Conservation (phyloP, 2,797 vertebrate species). For the Danio aesculapii region DNA sequence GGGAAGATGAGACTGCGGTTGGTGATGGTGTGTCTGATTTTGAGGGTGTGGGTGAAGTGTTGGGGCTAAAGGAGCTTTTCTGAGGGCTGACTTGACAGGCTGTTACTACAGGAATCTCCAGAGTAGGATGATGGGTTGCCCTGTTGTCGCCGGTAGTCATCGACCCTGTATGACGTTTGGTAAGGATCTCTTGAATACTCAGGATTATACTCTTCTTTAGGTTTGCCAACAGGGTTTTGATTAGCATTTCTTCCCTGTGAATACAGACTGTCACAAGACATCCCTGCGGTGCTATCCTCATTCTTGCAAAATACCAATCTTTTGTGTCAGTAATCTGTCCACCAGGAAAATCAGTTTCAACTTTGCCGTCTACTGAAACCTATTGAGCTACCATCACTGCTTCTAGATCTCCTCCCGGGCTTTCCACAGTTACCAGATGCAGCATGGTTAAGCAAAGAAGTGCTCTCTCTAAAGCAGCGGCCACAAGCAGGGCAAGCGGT, state of each 20-base stretch:
- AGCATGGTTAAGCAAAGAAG: constrained; percentile 82
- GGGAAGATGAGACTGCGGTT: constrained; percentile 79
- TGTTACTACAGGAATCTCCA: constrained; percentile 70
- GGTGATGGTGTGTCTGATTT: constrained; percentile 73
- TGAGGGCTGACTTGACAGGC: constrained; percentile 76
- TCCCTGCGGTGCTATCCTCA: constrained; percentile 53
- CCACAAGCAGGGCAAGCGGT: constrained; percentile 90
- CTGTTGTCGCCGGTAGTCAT: constrained; percentile 77
- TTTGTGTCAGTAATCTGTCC: constrained; percentile 61
- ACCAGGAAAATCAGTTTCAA: constrained; percentile 63
- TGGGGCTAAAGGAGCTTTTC: constrained; percentile 83
- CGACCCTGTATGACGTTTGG: constrained; percentile 75
- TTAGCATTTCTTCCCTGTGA: constrained; percentile 58
- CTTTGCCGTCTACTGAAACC: constrained; percentile 59
- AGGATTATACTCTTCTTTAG: constrained; percentile 73
- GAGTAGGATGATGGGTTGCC: constrained; percentile 72
- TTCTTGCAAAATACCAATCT: constrained; percentile 60
- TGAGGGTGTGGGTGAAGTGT: constrained; percentile 84
- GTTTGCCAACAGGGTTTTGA: constrained; percentile 57
- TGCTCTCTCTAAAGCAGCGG: constrained; percentile 84
- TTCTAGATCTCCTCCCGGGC: constrained; percentile 76
- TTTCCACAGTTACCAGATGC: constrained; percentile 83
- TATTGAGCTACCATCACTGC: constrained; percentile 58
- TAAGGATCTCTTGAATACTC: constrained; percentile 80
- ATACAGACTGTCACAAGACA: constrained; percentile 64